Evolutionary conservation across 2,113 vertebrate species (phyloP).

Genomic region (Etheostoma cragini): DNA sequence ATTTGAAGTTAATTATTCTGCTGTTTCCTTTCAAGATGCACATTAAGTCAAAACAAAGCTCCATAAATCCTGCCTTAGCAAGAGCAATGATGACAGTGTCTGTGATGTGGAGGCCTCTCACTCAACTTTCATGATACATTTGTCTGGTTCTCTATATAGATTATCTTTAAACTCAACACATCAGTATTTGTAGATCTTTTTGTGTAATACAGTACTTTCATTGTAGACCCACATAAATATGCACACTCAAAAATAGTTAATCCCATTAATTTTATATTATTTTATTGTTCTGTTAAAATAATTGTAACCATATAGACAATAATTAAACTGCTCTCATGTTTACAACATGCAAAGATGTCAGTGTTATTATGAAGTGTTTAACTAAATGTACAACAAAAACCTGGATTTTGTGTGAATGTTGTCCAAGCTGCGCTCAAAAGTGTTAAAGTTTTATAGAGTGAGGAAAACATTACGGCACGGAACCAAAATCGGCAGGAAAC

Average conservation of each 20-base stretch:
- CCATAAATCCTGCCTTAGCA: constrained; percentile 39
- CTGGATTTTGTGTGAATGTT: constrained; percentile 41
- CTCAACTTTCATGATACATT: constrained; percentile 7
- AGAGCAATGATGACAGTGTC: constrained; percentile 32
- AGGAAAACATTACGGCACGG: constrained; percentile 39
- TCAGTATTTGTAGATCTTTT: not conserved
- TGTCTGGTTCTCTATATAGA: constrained; percentile 13
- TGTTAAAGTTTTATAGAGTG: constrained; percentile 54
- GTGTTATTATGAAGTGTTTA: constrained; percentile 54
- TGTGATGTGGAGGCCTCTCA: constrained; percentile 38
- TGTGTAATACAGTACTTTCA: not conserved
- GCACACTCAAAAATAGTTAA: not conserved
- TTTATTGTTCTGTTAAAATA: constrained; percentile 21
- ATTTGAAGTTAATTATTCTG: constrained; percentile 60
- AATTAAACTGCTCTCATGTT: constrained; percentile 49
- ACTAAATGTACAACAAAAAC: constrained; percentile 52
- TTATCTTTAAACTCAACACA: not conserved
- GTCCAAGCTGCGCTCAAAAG: constrained; percentile 35
- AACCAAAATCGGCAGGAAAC: constrained; percentile 45
- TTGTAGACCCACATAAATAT: not conserved
- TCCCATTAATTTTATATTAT: not conserved
- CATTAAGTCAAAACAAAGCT: constrained; percentile 59
- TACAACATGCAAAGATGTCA: constrained; percentile 43
- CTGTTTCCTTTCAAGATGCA: constrained; percentile 60
- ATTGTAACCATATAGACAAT: not conserved